Percentiles rank a stretch among this genome's conserved stretches.
phyloP scores from a whole-genome alignment of 1,140 invertebrate genomes.

The Neodiprion pinetum region DNA sequence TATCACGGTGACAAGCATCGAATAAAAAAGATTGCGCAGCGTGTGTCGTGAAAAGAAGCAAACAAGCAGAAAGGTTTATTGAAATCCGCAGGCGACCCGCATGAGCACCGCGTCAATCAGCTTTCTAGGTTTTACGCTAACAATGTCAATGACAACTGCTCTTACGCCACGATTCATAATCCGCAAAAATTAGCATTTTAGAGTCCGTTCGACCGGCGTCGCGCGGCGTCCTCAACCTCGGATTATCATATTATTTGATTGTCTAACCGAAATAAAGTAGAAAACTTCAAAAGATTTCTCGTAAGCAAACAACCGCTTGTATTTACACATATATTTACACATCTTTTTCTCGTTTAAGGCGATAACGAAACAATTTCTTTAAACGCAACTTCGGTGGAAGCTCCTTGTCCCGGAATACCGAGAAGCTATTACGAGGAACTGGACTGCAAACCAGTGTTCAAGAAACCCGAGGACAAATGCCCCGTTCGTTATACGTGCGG shows the following conservation, averaged over 20 bases:
- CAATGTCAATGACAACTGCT: neutral
- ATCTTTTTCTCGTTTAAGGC: neutral
- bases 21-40: no score
- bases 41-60: neutral
- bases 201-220: neutral
- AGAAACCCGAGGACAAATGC: slow-evolving; percentile 22
- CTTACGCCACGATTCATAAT: slow-evolving; percentile 5
- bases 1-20: neutral
- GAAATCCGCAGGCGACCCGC: neutral
- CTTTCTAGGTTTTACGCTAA: slow-evolving; percentile 1
- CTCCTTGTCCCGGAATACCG: neutral
- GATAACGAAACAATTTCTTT: neutral
- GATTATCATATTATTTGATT: no score
- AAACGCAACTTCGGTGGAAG: neutral
- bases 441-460: slow-evolving; percentile 25
- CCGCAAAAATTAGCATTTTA: slow-evolving; percentile 1
- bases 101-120: neutral
- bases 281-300: no score
- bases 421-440: slow-evolving; percentile 27
- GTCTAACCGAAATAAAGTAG: no score
- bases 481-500: slow-evolving; percentile 29
- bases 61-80: neutral
- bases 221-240: neutral
- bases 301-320: no score
- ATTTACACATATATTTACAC: no score